These are phyloP conservation scores for Streblospio benedicti DNA, from an alignment of 1,140 invertebrate genomes.

Conservation along the genomic window DNA sequence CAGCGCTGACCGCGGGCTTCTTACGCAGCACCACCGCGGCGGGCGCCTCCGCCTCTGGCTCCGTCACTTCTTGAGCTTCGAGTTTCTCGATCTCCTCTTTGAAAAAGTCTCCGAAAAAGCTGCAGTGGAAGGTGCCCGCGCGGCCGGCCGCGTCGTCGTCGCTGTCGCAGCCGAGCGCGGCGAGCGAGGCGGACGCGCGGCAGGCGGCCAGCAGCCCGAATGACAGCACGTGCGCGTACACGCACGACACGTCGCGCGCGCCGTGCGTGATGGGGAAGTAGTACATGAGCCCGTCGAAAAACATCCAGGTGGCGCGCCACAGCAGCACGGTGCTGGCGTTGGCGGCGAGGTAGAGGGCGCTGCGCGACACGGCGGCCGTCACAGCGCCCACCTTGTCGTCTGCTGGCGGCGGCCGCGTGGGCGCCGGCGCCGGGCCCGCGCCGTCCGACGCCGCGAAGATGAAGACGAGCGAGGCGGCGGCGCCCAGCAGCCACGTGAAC, in stretches of 20 bases:
- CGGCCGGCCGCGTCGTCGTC: slow-evolving; percentile 1
- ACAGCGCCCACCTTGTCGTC: too few species aligned
- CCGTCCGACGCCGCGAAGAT: too few species aligned
- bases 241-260: background rate
- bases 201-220: slow-evolving; percentile 8
- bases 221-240: slow-evolving; percentile 3
- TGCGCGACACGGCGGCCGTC: too few species aligned
- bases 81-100: slow-evolving; percentile 8
- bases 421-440: too few species aligned
- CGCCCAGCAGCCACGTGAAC: too few species aligned
- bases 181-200: slow-evolving; percentile 11
- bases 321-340: slow-evolving; percentile 8
- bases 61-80: background rate
- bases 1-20: too few species aligned
- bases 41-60: too few species aligned
- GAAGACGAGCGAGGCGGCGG: too few species aligned
- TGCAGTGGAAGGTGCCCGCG: slow-evolving; percentile 6
- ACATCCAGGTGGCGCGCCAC: slow-evolving; percentile 13
- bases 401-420: too few species aligned
- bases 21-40: too few species aligned
- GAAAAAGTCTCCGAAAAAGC: slow-evolving; percentile 9
- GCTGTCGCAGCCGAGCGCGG: slow-evolving; percentile 8
- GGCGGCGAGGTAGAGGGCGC: slow-evolving; percentile 6
- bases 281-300: slow-evolving; percentile 1
- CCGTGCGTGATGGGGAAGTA: slow-evolving; percentile 6